phyloP scores from a whole-genome alignment of 2,888 invertebrate species.

The Pyrrhia umbra region DNA sequence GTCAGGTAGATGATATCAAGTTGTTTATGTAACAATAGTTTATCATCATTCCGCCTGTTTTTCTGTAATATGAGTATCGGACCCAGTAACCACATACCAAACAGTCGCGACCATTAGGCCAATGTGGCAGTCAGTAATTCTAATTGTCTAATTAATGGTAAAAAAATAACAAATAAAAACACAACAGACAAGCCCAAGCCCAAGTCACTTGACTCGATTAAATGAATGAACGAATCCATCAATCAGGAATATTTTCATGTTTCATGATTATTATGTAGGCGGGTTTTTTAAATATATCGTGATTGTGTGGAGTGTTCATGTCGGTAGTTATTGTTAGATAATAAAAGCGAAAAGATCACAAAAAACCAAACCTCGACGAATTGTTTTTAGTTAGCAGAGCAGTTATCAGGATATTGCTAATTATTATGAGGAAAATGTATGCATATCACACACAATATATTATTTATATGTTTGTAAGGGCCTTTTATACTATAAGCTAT shows the following conservation, averaged over 20 bases:
- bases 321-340: background rate
- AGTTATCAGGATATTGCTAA: background rate
- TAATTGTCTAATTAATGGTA: no score
- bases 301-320: background rate
- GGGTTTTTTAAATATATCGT: no score
- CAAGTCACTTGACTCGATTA: no score
- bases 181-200: no score
- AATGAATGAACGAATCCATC: no score
- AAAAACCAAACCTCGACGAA: background rate
- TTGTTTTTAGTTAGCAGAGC: background rate
- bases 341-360: background rate
- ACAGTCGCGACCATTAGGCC: background rate
- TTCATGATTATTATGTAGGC: no score
- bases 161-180: no score
- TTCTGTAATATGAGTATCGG: background rate
- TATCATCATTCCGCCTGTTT: constrained; percentile 13
- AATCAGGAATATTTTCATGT: no score
- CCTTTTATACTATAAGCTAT: no score
- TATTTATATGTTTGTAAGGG: background rate
- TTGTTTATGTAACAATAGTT: constrained; percentile 12
- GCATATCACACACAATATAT: background rate
- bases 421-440: background rate
- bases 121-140: background rate
- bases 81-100: background rate
- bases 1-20: constrained; percentile 16